Percentiles rank a stretch among this genome's conserved stretches.
phyloP scores from a whole-genome alignment of 2,797 vertebrate genomes.

The Streptopelia turtur region DNA sequence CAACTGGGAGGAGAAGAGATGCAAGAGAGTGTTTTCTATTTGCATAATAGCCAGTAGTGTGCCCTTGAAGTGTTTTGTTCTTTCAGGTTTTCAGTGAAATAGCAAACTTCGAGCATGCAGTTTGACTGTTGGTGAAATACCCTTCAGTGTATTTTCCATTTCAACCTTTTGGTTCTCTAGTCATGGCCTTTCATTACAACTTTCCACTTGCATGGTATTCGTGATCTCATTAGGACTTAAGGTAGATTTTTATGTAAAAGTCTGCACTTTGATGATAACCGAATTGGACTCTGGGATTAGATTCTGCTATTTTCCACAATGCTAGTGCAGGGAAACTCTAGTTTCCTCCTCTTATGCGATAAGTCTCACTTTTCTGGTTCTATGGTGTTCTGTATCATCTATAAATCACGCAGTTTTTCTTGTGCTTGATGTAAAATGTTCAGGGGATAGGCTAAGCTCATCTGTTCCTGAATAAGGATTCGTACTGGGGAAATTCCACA shows the following conservation, averaged over 20 bases:
- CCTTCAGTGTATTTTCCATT: neutral
- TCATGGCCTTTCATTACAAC: neutral
- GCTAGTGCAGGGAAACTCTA: neutral
- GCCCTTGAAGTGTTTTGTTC: neutral
- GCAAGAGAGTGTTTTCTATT: neutral
- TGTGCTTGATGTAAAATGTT: neutral
- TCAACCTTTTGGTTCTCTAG: neutral
- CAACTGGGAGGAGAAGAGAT: neutral
- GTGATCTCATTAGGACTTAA: neutral
- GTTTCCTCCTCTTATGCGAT: neutral
- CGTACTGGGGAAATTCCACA: neutral
- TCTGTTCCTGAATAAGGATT: neutral
- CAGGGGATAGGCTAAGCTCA: neutral
- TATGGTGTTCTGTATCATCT: neutral
- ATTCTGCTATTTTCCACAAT: neutral
- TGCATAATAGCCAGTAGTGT: neutral
- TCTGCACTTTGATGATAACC: neutral
- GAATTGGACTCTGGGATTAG: neutral
- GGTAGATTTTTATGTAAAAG: neutral
- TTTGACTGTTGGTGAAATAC: neutral
- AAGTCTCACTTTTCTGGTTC: neutral
- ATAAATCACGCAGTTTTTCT: neutral
- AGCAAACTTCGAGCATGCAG: neutral
- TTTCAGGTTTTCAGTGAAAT: slow-evolving; percentile 31
- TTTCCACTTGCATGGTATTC: neutral